These are phyloP conservation scores for Deilephila elpenor DNA, from an alignment of 2,888 invertebrate genomes.

Conservation along the genomic window DNA sequence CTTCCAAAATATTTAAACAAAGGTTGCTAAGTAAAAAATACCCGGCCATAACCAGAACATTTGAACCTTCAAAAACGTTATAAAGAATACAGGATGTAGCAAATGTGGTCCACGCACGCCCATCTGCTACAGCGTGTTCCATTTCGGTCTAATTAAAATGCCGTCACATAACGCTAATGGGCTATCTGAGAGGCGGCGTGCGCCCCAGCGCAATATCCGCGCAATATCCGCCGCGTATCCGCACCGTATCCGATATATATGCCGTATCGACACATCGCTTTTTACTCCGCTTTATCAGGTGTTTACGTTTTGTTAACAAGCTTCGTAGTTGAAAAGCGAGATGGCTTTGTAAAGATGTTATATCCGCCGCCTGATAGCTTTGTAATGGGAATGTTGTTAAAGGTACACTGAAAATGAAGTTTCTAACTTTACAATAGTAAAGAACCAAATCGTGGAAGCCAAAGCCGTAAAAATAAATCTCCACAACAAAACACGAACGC, in stretches of 20 bases:
- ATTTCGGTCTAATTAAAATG: slow-evolving; percentile 30
- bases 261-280: slow-evolving; percentile 2
- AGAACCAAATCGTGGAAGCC: too few relatives aligned
- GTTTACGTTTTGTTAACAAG: slow-evolving; percentile 14
- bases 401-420: background rate
- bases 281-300: slow-evolving; percentile 4
- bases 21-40: background rate
- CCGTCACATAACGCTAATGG: slow-evolving; percentile 31
- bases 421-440: background rate
- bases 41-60: background rate
- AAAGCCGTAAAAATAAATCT: too few relatives aligned
- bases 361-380: background rate
- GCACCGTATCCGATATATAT: slow-evolving; percentile 34
- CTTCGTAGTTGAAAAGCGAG: background rate
- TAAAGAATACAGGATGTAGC: background rate
- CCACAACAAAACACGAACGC: too few relatives aligned
- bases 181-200: slow-evolving; percentile 28
- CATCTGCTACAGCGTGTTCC: slow-evolving; percentile 17
- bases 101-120: background rate
- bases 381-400: background rate
- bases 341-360: slow-evolving; percentile 18
- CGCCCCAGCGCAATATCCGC: slow-evolving; percentile 39
- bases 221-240: slow-evolving; percentile 40
- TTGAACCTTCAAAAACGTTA: background rate
- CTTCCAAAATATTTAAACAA: background rate